phyloP scores from a whole-genome alignment of 2,113 vertebrate genomes.

The Notothenia rossii region DNA sequence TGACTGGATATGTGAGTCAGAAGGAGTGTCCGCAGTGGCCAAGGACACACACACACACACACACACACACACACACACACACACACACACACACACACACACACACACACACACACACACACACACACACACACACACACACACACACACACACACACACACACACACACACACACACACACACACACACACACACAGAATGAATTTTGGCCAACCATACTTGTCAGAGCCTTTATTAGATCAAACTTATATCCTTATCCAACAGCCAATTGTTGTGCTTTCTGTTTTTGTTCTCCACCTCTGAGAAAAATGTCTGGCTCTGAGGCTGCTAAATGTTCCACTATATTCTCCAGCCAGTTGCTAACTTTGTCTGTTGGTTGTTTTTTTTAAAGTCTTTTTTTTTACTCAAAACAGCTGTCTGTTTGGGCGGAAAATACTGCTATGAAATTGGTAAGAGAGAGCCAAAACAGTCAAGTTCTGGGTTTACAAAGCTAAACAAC shows the following conservation, averaged over 20 bases:
- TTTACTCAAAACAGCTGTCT: not conserved
- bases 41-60: constrained; percentile 18
- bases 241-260: constrained; percentile 1
- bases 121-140: too few relatives aligned
- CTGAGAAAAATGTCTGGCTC: not conserved
- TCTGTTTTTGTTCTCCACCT: not conserved
- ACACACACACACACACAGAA: too few relatives aligned
- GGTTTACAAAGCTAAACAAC: not conserved
- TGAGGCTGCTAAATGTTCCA: not conserved
- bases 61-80: too few relatives aligned
- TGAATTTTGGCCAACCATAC: not conserved
- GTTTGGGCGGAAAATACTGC: not conserved
- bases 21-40: constrained; percentile 58
- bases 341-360: not conserved
- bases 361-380: not conserved
- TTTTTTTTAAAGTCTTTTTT: not conserved
- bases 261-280: not conserved
- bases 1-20: constrained; percentile 77
- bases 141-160: too few relatives aligned
- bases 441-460: not conserved
- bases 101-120: too few relatives aligned
- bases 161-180: too few relatives aligned
- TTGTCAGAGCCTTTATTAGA: not conserved
- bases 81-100: too few relatives aligned
- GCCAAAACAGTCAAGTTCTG: not conserved